phyloP scores from a whole-genome alignment of 2,888 invertebrate species.

The Melanchra persicariae region DNA sequence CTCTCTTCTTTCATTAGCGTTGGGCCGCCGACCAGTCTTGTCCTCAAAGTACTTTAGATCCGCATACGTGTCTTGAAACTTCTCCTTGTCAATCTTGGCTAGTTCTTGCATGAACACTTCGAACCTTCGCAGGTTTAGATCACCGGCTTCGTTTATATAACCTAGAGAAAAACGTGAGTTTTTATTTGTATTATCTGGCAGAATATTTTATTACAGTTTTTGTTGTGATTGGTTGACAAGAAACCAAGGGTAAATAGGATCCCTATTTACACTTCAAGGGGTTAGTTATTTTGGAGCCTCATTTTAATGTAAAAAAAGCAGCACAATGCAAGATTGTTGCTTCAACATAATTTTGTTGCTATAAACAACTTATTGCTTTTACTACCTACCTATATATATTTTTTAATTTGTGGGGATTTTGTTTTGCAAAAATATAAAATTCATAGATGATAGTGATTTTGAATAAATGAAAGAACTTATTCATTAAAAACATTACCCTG shows the following conservation, averaged over 20 bases:
- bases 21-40: slow-evolving; percentile 93
- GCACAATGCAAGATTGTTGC: too few species aligned
- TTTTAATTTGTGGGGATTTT: too few species aligned
- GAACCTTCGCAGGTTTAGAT: slow-evolving; percentile 95
- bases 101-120: slow-evolving; percentile 95
- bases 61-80: slow-evolving; percentile 94
- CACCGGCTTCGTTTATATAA: slow-evolving; percentile 98
- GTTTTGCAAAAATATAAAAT: too few species aligned
- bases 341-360: neutral
- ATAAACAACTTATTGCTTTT: too few species aligned
- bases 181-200: neutral
- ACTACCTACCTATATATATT: too few species aligned
- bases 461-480: neutral
- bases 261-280: too few species aligned
- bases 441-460: neutral
- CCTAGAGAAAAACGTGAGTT: slow-evolving; percentile 87
- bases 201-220: too few species aligned
- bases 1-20: slow-evolving; percentile 84
- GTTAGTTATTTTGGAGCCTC: too few species aligned
- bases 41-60: slow-evolving; percentile 96
- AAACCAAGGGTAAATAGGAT: too few species aligned
- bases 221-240: too few species aligned
- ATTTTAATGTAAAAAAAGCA: too few species aligned
- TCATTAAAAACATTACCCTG: neutral
- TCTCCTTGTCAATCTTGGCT: slow-evolving; percentile 93